Evolutionary conservation across 2,797 vertebrate genomes (phyloP), one percentile per base, ranked within the genome.

Genomic region (Enteromius treurensis): DNA sequence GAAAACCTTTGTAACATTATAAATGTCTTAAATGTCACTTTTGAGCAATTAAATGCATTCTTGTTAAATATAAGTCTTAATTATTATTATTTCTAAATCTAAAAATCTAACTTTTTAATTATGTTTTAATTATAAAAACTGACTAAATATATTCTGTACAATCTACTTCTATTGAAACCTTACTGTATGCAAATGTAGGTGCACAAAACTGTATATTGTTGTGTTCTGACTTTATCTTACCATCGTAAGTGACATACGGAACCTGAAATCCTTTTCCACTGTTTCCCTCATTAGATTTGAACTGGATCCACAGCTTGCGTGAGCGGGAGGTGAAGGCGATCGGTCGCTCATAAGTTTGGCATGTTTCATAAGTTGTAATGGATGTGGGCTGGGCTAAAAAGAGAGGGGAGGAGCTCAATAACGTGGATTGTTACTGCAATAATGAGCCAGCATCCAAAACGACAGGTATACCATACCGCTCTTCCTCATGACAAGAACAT

Each of bases 231-330:
- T 69, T 6, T 32, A 40, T 75, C 90, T 93, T 85, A 99, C 98
- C 97, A 1, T 99, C 97, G 0, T 99, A 99, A 40, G 98, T 99
- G 89, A 99, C 98, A 0, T 99, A 99, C 1, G 97, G 97, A 23
- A 99, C 97, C 77, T 99, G 98, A 92, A 99, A 99, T 73, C 98
- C 98, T 94, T 97, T 98, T 79, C 94, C 96, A 1, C 97, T 99
- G 94, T 99, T 99, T 19, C 95, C 97, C 91, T 99, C 98, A 0
- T 99, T 99, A 81, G 97, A 96, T 87, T 96, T 98, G 87, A 99
- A 99, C 91, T 99, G 97, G 91, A 99, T 96, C 98, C 98, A 99
- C 49, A 99, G 96, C 86, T 97, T 97, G 32, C 97, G 95, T 0
- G 97, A 99, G 79, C 98, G 95, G 15, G 98, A 98, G 34, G 97